Conservation (phyloP, 64 coral and sea anemone genomes). For the Porites australiensis region DNA sequence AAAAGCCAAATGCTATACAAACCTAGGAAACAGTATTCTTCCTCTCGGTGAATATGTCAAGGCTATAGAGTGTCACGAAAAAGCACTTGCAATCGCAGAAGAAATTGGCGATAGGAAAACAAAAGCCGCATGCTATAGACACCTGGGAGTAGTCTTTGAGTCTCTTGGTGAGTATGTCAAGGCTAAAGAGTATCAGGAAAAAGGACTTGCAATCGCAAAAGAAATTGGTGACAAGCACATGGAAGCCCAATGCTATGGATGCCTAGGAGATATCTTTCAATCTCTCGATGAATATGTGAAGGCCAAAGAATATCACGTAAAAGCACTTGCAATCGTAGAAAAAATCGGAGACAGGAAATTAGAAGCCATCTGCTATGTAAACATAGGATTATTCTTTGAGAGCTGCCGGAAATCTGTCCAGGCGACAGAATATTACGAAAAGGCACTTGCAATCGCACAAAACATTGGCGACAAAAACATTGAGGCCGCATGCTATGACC, state of each 20-base stretch:
- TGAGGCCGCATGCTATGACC: not conserved
- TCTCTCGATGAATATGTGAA: not conserved
- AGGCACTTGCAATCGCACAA: too few species aligned
- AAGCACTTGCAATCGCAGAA: not conserved
- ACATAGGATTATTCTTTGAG: too few species aligned
- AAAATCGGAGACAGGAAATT: too few species aligned
- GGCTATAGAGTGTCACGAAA: not conserved
- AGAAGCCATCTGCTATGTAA: too few species aligned
- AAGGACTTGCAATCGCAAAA: not conserved
- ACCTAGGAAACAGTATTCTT: not conserved
- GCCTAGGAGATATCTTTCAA: not conserved
- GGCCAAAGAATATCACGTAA: not conserved
- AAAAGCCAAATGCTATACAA: not conserved
- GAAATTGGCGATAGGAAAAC: not conserved
- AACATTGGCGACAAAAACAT: not conserved
- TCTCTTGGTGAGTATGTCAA: not conserved
- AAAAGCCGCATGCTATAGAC: not conserved
- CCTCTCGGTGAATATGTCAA: not conserved
- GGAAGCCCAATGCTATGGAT: not conserved
- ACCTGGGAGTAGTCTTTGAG: not conserved
- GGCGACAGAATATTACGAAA: too few species aligned
- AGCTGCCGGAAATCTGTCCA: too few species aligned
- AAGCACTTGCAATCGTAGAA: not conserved
- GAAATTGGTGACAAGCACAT: not conserved
- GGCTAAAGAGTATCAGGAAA: not conserved